These are phyloP conservation scores for Seira ritae DNA, from an alignment of 2,888 invertebrate species.

Conservation along the genomic window DNA sequence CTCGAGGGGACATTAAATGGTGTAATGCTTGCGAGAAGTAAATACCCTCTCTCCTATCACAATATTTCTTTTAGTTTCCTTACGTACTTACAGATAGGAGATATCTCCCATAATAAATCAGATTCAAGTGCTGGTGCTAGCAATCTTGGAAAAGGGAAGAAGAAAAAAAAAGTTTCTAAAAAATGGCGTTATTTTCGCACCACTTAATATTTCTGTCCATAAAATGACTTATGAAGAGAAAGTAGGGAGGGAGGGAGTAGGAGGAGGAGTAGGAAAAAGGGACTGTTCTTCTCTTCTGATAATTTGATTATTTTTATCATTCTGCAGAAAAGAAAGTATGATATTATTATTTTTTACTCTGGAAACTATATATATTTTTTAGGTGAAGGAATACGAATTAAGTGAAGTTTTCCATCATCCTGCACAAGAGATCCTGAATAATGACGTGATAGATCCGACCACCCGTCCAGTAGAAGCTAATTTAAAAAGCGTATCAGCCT, in stretches of 20 bases:
- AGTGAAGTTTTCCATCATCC: slow-evolving; percentile 90
- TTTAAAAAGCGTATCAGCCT: slow-evolving; percentile 71
- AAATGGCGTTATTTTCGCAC: not conserved
- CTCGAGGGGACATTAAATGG: not conserved
- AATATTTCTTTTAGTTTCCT: not conserved
- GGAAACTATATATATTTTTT: slow-evolving; percentile 73
- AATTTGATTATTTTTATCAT: not conserved
- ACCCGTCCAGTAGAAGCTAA: slow-evolving; percentile 77
- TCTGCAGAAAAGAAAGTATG: not conserved
- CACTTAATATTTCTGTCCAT: not conserved
- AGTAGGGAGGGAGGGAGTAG: not conserved
- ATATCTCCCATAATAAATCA: slow-evolving; percentile 55
- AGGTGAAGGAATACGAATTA: slow-evolving; percentile 92
- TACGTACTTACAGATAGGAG: too few species aligned
- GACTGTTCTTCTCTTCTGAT: too few species aligned
- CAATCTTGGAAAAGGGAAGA: slow-evolving; percentile 46
- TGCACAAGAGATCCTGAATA: slow-evolving; percentile 76
- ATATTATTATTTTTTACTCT: too few species aligned
- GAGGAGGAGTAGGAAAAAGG: too few species aligned
- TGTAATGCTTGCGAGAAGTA: too few species aligned
- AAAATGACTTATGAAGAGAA: not conserved
- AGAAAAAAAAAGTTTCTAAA: slow-evolving; percentile 7
- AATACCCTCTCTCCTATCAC: not conserved
- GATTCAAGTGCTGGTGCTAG: slow-evolving; percentile 42
- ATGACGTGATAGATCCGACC: slow-evolving; percentile 85